Base-by-base conservation (phyloP, 2,113 vertebrate genomes). In the Ivindomyrus marchei region DNA sequence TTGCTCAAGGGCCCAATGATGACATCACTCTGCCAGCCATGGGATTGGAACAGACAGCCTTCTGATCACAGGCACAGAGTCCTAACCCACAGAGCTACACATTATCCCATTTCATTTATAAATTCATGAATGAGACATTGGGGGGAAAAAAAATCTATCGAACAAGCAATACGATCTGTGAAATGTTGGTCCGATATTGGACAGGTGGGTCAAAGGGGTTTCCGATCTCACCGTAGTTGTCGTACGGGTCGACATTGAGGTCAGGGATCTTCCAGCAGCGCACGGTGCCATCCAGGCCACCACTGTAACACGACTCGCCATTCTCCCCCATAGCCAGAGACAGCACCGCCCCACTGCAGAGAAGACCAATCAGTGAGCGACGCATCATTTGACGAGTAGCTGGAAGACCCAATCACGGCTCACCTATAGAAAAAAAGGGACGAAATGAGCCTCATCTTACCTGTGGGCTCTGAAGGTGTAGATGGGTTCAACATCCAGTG, bases 401-500 rank as follows among this genome's bases (percentile, higher is more conserved):
- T 66, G 17, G 19, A 36, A 27, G 2, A 58, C 31, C 13, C 53
- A 62, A 62, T 88, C 24, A 21, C n/a, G 17, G 62, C 10, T 47
- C 42, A 27, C 13, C 39, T 49, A 27, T 24, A 74, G 21, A 27
- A 39, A 47, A 27, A 24, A 9, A 47, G 4, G 42, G 50, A 19
- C 52, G 66, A 77, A 46, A 27, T 6, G 49, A 56, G 15, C 58
- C 49, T 90, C 13, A 50, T 91, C 95, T 91, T 88, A 98, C 98
- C 97, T 97, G 94, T 98, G 98, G 10, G 97, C 98, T 88, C 98
- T 95, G 91, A 98, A 98, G 0, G 98, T 98, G 0, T 98, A 98
- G 92, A 98, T 96, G 1, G 98, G 98, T 45, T 98, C 98, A 90
- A 98, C 96, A 0, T 98, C 98, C 92, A 98, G 91, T 0, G 97